Evolutionary conservation across 2,113 vertebrate genomes (phyloP), one percentile per base, ranked within the genome.

Genomic region (Hemichromis elongatus): DNA sequence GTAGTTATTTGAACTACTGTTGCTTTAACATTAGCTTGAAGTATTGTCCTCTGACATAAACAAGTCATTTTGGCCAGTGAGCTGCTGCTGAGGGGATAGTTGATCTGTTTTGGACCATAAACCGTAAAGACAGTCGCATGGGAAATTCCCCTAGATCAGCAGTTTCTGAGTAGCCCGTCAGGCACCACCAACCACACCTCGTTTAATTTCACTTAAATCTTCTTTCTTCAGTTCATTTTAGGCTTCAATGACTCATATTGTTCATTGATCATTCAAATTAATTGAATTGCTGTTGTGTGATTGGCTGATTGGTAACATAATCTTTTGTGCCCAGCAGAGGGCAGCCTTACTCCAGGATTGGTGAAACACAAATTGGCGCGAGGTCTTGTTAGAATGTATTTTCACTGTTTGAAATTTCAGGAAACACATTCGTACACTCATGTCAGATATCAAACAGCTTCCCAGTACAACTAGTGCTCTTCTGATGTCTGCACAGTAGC

Each of bases 291-390:
- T 73, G 40, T 11, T 28, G 21, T 73, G 66, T 73, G 40, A 73
- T 73, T 47, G 3, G 40, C 2, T 73, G 66, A 73, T 73, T 37
- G 28, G n/a, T 53, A 5, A 33, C 13, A 33, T 54, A 70, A 59
- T 45, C 14, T 3, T 6, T 2, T 42, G 2, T 85, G 26, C 63
- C 88, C 94, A 93, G 83, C 80, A 95, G 92, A 86, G 93, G 3
- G 88, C 90, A 90, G 57, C 3, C 10, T 85, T 56, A n/a, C 53
- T 82, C 66, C 26, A 84, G 11, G 33, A 2, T 55, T 68, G 5
- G 3, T 80, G 3, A 3, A 9, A 12, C 21, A 4, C 7, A 79
- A 75, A 73, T 35, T 0, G 5, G 3, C 12, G 8, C 3, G 2
- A 10, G n/a, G 14, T 66, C 7, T 42, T 52, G 11, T 47, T 24